Evolutionary conservation across 2,888 invertebrate species (phyloP), one percentile per base, ranked within the genome.

Genomic region (Cyclophora albipunctata): DNA sequence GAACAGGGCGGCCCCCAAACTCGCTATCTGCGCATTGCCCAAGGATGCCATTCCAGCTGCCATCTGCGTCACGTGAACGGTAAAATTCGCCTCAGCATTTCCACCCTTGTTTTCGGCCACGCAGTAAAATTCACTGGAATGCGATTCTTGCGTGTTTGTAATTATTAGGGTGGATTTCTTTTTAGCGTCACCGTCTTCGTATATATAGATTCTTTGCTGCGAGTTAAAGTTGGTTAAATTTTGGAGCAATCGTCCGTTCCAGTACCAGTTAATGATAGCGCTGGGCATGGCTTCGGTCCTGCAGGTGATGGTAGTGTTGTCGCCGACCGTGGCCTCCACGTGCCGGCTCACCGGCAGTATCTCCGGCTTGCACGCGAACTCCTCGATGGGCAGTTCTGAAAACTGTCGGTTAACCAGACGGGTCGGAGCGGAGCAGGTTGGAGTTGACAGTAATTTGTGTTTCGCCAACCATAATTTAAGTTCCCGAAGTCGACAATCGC

Each of bases 61-160:
- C 52, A 93, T 86, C 81, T 94, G 91, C 48, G 93, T 92, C 49
- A 97, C 94, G 71, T 94, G 94, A 42, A 97, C 89, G 41, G 96
- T 96, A 71, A 96, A 96, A 80, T 97, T 97, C 7, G 95, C 95
- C 84, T 96, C 96, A 40, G 94, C 94, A 68, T 92, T 94, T 34
- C 96, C 97, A 3, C 95, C 97, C 54, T 94, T 92, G 80, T 97
- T 97, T 79, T 96, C 96, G 5, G 96, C 96, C 2, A 96, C 93
- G 78, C 97, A 97, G 75, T 95, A 95, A 81, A 96, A 96, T 67
- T 95, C 95, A 51, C 93, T 93, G 1, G 94, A 93, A 73, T 95
- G 95, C 2, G 93, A 90, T 76, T 95, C 95, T 81, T 95, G 95
- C 33, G 95, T 94, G 73, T 96, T 95, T 40, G 94, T 95, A 44